Conservation (phyloP, 37 sponge, comb jelly and placozoan species). For the Halisarca cf. caerulea region DNA sequence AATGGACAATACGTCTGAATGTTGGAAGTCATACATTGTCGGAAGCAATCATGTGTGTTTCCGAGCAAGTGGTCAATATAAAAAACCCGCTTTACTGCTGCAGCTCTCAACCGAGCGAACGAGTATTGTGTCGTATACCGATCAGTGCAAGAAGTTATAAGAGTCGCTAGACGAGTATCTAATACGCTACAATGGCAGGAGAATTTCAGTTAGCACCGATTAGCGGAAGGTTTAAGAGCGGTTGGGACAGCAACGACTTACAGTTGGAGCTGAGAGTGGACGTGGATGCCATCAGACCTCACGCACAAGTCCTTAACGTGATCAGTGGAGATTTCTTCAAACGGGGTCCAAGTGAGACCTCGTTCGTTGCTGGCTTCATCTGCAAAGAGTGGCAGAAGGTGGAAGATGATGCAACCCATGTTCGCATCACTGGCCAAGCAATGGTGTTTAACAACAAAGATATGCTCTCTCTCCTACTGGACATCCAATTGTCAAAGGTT, state of each 20-base stretch:
- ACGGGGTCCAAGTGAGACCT: not conserved
- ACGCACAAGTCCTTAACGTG: not conserved
- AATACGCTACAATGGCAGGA: too few relatives aligned
- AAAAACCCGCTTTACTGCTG: too few relatives aligned
- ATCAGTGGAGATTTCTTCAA: conserved; percentile 22
- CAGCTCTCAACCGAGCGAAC: too few relatives aligned
- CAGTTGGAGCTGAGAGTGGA: conserved; percentile 23
- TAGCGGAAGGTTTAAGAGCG: conserved; percentile 1
- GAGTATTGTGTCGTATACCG: too few relatives aligned
- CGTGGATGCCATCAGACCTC: not conserved
- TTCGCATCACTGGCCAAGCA: not conserved
- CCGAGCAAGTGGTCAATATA: too few relatives aligned
- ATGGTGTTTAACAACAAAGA: not conserved
- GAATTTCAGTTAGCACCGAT: too few relatives aligned
- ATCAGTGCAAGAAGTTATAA: too few relatives aligned
- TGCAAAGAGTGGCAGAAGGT: not conserved
- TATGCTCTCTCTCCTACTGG: not conserved
- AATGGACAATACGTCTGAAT: too few relatives aligned
- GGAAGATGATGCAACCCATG: not conserved
- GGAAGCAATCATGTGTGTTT: too few relatives aligned
- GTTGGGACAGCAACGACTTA: not conserved
- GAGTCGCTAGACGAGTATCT: too few relatives aligned
- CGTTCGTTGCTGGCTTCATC: not conserved
- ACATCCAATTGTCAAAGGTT: not conserved
- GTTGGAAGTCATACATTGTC: too few relatives aligned